Evolutionary conservation across 1,140 invertebrate genomes (phyloP).

Genomic region (Lutraria rhynchaena): DNA sequence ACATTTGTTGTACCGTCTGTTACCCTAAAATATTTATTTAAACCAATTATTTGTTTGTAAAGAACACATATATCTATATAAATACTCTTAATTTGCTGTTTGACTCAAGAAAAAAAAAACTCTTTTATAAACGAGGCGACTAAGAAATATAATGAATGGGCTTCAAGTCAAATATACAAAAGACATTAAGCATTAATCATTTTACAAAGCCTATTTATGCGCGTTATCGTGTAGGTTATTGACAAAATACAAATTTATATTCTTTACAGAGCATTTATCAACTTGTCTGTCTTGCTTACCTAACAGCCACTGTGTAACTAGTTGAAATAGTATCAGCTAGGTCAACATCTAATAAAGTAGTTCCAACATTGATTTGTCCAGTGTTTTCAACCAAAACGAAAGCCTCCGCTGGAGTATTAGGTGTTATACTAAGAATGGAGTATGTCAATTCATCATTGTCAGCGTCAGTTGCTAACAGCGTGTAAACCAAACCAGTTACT

Average conservation of each 20-base stretch:
- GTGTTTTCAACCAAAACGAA: not conserved
- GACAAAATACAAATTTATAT: not conserved
- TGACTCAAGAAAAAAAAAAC: too few species aligned
- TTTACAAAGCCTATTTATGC: too few species aligned
- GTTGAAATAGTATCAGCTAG: too few species aligned
- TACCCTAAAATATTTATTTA: constrained; percentile 3
- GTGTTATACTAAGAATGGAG: not conserved
- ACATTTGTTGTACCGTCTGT: constrained; percentile 18
- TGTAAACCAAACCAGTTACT: not conserved
- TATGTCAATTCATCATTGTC: not conserved
- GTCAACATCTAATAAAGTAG: not conserved
- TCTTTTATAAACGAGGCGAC: too few species aligned
- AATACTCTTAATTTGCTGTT: too few species aligned
- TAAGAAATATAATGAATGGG: too few species aligned
- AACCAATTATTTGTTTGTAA: too few species aligned
- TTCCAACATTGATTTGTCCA: constrained; percentile 2
- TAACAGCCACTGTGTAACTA: not conserved
- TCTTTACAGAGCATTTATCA: not conserved
- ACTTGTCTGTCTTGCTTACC: not conserved
- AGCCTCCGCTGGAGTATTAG: not conserved
- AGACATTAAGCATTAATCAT: not conserved
- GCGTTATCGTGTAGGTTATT: not conserved
- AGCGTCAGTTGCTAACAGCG: not conserved
- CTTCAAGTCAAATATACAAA: not conserved
- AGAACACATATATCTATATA: too few species aligned